A percentile compares a stretch with the other conserved stretches of the same genome.
Evolutionary conservation across 1,140 invertebrate species (phyloP).

Genomic region (Lucilia sericata): DNA sequence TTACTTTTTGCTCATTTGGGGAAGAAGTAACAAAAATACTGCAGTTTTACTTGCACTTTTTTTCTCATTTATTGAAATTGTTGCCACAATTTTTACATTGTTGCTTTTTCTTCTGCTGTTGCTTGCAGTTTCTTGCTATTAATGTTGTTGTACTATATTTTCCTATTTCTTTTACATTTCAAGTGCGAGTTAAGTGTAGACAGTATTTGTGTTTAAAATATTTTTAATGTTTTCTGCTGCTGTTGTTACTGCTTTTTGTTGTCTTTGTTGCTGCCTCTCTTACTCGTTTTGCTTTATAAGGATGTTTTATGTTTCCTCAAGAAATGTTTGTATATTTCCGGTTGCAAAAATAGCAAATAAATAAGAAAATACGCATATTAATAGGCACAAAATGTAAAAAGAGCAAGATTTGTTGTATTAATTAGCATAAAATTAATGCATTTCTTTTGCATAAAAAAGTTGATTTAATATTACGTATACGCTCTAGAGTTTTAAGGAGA

Average conservation of each 20-base stretch:
- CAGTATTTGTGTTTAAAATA: conserved; percentile 3
- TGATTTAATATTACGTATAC: background rate
- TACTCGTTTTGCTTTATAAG: background rate
- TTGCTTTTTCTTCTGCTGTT: background rate
- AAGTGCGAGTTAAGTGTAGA: background rate
- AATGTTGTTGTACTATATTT: background rate
- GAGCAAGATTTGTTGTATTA: background rate
- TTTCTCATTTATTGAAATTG: background rate
- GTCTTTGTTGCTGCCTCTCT: background rate
- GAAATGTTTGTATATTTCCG: background rate
- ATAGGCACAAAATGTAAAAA: background rate
- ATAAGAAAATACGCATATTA: background rate
- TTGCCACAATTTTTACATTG: background rate
- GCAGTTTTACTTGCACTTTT: conserved; percentile 20
- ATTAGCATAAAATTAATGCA: background rate
- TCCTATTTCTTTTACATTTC: background rate
- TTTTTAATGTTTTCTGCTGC: background rate
- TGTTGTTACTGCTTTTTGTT: background rate
- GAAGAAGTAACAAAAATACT: background rate
- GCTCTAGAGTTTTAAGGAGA: background rate
- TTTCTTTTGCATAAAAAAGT: background rate
- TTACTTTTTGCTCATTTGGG: background rate
- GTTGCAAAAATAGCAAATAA: background rate
- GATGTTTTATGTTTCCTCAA: background rate
- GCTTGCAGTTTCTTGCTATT: background rate